phyloP scores from a whole-genome alignment of 92 coral and sea anemone species.

The Virgularia gustaviana region DNA sequence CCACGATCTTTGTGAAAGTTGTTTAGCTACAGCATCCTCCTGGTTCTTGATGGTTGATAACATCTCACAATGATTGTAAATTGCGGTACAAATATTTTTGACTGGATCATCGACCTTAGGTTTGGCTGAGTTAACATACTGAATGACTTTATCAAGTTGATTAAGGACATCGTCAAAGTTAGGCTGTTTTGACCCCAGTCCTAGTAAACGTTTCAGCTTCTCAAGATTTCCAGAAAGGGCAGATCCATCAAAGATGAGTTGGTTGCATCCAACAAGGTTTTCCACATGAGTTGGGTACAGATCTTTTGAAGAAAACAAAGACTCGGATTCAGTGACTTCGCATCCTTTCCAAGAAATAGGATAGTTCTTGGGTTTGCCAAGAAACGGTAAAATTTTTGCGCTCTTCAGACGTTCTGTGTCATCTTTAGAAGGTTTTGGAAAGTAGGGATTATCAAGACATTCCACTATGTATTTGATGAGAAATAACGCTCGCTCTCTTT shows the following conservation, averaged over 20 bases:
- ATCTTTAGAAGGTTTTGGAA: background rate
- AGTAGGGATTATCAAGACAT: background rate
- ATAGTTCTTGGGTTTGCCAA: slow-evolving; percentile 47
- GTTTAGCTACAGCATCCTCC: too few species aligned
- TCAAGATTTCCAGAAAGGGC: background rate
- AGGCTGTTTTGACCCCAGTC: slow-evolving; percentile 19
- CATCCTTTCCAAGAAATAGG: slow-evolving; percentile 67
- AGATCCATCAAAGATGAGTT: slow-evolving; percentile 51
- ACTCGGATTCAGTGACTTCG: slow-evolving; percentile 1
- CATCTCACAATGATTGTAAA: slow-evolving; percentile 13
- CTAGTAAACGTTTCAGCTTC: slow-evolving; percentile 4
- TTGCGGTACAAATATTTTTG: background rate
- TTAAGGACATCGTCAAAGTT: slow-evolving; percentile 1
- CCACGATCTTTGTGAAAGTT: slow-evolving; percentile 21
- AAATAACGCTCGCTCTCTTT: slow-evolving; percentile 38
- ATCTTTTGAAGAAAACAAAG: slow-evolving; percentile 54
- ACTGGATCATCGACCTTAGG: too few species aligned
- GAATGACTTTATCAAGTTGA: slow-evolving; percentile 30
- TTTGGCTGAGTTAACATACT: background rate
- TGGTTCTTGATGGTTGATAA: slow-evolving; percentile 5
- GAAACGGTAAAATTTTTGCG: slow-evolving; percentile 57
- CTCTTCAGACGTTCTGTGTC: slow-evolving; percentile 18
- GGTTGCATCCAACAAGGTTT: slow-evolving; percentile 60
- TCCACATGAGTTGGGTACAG: slow-evolving; percentile 38
- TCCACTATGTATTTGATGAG: background rate